A percentile compares a stretch with the other conserved stretches of the same genome.
Evolutionary conservation across 2,888 invertebrate species (phyloP).

Genomic region (Yponomeuta malinellus): DNA sequence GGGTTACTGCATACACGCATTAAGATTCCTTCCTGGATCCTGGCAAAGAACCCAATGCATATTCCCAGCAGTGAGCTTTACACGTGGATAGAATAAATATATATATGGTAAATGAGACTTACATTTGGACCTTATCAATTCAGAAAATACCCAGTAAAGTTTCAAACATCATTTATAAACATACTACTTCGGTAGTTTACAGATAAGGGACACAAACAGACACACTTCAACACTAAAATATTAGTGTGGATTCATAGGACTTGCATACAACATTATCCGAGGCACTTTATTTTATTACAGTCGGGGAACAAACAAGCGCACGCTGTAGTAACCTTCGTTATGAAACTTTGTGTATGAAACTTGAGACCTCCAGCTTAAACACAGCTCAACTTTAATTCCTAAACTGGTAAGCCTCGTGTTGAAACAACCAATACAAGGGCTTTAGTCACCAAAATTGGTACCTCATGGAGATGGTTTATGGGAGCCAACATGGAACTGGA

Average conservation of each 20-base stretch:
- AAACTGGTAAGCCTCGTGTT: background rate
- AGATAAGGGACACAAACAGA: background rate
- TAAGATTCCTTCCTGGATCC: too few relatives aligned
- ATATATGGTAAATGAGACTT: too few relatives aligned
- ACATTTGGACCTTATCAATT: too few relatives aligned
- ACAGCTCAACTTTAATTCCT: background rate
- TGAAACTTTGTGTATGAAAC: background rate
- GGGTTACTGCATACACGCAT: too few relatives aligned
- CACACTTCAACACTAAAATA: background rate
- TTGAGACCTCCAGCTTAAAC: background rate
- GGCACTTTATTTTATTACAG: background rate
- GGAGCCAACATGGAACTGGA: background rate
- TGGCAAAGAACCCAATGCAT: too few relatives aligned
- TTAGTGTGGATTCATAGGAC: background rate
- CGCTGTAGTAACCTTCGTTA: background rate
- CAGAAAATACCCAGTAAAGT: too few relatives aligned
- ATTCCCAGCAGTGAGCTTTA: too few relatives aligned
- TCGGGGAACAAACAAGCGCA: background rate
- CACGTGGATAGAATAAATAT: too few relatives aligned
- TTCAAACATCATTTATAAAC: background rate
- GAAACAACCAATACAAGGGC: background rate
- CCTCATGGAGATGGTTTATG: background rate
- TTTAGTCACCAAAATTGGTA: background rate
- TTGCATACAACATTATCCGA: background rate
- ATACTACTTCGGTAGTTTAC: background rate